Base-by-base conservation (phyloP, 2,888 invertebrate species). In the Tortricodes alternella region DNA sequence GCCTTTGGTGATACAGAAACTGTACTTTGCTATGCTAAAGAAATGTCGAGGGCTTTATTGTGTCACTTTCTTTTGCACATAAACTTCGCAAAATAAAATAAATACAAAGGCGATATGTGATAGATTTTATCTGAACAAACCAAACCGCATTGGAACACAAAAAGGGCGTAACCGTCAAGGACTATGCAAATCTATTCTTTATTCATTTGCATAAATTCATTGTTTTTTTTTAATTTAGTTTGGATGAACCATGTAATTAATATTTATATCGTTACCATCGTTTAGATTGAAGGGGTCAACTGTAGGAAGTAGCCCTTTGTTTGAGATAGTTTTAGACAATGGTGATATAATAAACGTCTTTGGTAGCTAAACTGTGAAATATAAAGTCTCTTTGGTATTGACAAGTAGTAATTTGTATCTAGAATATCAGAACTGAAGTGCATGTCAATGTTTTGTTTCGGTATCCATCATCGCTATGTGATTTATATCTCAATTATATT, bases 261-360 rank as follows among this genome's bases (percentile, higher is more conserved):
- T 46, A 48, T 34, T 46, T 55, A 21, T 52, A 55, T 13, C 29
- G 37, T 49, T 27, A 48, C 53, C 53, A 48, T 53, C 46, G 39
- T 46, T 46, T 32, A 48, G 53, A 46, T 34, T 29, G n/a, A 46
- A 9, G 46, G 38, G 27, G 29, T 4, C 27, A 52, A 44, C 46
- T 41, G 41, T 55, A 55, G 55, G 55, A 55, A 55, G 53, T 50
- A 34, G 39, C 35, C 24, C 39, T 46, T 46, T 39, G 46, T 53
- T 48, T 41, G 27, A 48, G 15, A 48, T 44, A 18, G 24, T 48
- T 35, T 34, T 6, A 34, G 13, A 49, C 55, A 41, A 55, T 49
- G 34, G 41, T 55, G 34, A 21, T 34, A 34, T 34, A 34, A 5
- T 23, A 23, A 5, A 5, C 7, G n/a, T 23, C 7, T 23, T 5